A percentile compares a stretch with the other conserved stretches of the same genome.
Evolutionary conservation across 2,113 vertebrate genomes (phyloP).

Genomic region (Alaudala cheleensis): DNA sequence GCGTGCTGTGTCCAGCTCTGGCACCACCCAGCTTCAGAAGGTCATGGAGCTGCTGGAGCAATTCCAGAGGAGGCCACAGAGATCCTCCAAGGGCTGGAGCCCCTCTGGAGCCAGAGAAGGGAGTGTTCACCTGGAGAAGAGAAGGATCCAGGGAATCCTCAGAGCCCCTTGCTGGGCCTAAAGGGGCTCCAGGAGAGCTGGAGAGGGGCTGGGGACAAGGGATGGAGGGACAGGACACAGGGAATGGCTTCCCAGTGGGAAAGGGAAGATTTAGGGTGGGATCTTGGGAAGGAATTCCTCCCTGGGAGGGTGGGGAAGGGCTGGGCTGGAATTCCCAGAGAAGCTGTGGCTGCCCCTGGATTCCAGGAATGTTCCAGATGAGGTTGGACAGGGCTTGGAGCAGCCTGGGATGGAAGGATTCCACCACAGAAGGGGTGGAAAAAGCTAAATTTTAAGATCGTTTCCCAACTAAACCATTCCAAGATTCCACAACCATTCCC

Average conservation of each 20-base stretch:
- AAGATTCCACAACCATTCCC: fast-evolving
- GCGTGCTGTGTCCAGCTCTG: not conserved
- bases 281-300: not conserved
- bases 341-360: not conserved
- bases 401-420: not conserved
- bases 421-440: not conserved
- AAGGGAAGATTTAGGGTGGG: not conserved
- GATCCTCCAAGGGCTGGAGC: not conserved
- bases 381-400: not conserved
- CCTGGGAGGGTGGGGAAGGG: not conserved
- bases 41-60: not conserved
- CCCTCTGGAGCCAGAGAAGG: not conserved
- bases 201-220: not conserved
- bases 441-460: not conserved
- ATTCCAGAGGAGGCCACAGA: fast-evolving
- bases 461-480: not conserved
- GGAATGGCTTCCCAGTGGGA: not conserved
- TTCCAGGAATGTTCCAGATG: not conserved
- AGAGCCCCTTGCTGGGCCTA: not conserved
- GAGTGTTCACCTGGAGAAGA: not conserved
- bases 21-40: not conserved
- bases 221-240: not conserved
- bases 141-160: not conserved
- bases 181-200: not conserved
- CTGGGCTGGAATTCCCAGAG: not conserved